A percentile compares a stretch with the other conserved stretches of the same genome.
These are phyloP conservation scores for Cairina moschata DNA, from an alignment of 2,113 vertebrate genomes.

Conservation along the genomic window DNA sequence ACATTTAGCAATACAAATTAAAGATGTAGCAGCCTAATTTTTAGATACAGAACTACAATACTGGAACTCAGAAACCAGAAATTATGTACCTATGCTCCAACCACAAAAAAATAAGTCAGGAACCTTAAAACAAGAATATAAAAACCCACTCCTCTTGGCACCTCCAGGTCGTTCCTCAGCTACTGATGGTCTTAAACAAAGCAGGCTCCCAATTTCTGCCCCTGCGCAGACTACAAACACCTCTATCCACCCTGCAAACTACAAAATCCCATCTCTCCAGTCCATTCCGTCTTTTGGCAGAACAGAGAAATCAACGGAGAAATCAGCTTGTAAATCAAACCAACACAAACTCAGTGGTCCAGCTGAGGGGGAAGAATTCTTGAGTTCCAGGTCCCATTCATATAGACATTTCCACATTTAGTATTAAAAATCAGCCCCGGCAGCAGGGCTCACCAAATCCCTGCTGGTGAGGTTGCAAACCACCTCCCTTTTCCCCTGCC, in stretches of 20 bases:
- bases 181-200: not conserved
- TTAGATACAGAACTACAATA: not conserved
- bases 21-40: not conserved
- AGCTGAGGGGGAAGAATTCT: not conserved
- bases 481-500: not conserved
- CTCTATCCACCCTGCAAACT: not conserved
- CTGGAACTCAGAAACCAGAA: not conserved
- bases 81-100: not conserved
- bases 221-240: rapidly evolving
- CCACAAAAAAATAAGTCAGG: not conserved
- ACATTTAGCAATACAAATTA: not conserved
- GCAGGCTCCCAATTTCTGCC: not conserved
- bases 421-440: not conserved
- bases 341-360: not conserved
- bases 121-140: not conserved
- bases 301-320: not conserved
- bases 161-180: not conserved
- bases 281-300: too few species aligned
- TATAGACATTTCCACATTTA: not conserved
- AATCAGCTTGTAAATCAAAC: not conserved
- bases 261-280: not conserved
- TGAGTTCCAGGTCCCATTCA: not conserved
- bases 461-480: not conserved
- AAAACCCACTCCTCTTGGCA: not conserved
- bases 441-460: not conserved